These are phyloP conservation scores for Andrena bucephala DNA, from an alignment of 2,888 invertebrate species.

Conservation along the genomic window DNA sequence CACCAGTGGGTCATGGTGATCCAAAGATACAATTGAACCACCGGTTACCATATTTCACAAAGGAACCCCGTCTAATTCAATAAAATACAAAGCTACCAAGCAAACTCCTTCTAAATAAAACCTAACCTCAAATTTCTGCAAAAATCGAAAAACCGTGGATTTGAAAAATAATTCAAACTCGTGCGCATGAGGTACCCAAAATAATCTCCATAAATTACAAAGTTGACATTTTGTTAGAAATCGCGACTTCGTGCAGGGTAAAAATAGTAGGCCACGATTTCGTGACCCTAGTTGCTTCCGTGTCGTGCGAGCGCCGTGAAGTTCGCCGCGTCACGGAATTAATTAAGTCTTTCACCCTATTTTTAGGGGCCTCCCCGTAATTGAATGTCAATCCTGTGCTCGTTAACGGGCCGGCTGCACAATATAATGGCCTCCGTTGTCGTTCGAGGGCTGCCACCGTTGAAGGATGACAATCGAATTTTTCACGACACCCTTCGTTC, in stretches of 20 bases:
- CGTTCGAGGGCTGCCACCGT: background rate
- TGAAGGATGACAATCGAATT: slow-evolving; percentile 11
- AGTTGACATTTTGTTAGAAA: background rate
- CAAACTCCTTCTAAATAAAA: background rate
- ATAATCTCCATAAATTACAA: background rate
- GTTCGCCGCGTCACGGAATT: slow-evolving; percentile 37
- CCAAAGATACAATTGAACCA: slow-evolving; percentile 3
- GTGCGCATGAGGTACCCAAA: background rate
- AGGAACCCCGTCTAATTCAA: background rate
- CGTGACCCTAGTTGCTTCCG: slow-evolving; percentile 3
- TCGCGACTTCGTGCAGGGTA: background rate
- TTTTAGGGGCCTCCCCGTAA: slow-evolving; percentile 43
- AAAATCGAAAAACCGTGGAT: background rate
- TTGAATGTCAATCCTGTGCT: slow-evolving; percentile 49
- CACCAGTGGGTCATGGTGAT: slow-evolving; percentile 27
- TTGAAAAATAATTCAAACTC: background rate
- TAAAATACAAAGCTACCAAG: background rate
- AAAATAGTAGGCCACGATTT: no score
- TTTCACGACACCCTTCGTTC: background rate
- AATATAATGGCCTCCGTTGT: slow-evolving; percentile 21
- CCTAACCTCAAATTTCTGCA: background rate
- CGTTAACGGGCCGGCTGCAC: slow-evolving; percentile 28
- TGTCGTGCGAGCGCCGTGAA: slow-evolving; percentile 4
- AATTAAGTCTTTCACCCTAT: slow-evolving; percentile 35
- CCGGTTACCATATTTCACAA: background rate